Conservation (phyloP, 2,888 invertebrate species). For the Cheilosia urbana region DNA sequence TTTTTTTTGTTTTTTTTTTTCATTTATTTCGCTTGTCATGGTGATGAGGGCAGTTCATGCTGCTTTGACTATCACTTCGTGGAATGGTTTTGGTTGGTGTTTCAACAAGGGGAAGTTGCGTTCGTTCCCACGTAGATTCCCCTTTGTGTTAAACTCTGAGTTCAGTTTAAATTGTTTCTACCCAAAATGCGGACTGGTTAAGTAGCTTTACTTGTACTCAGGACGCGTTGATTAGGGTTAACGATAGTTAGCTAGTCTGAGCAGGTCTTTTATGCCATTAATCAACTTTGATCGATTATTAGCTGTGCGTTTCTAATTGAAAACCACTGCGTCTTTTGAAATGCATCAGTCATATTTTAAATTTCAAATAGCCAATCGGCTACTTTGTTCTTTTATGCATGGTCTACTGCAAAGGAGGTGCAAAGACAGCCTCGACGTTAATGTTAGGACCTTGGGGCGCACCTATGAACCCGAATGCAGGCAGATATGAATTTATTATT, state of each 20-base stretch:
- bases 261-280: background rate
- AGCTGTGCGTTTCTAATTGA: background rate
- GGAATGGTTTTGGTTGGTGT: conserved; percentile 3
- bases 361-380: background rate
- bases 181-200: background rate
- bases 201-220: background rate
- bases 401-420: conserved; percentile 3
- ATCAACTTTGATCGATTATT: background rate
- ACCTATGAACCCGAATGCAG: too few relatives aligned
- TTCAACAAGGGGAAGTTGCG: conserved; percentile 35
- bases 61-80: conserved; percentile 17
- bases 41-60: conserved; percentile 44
- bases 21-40: conserved; percentile 20
- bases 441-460: too few relatives aligned
- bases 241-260: background rate
- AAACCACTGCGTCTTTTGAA: background rate
- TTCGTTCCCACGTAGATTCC: conserved; percentile 46
- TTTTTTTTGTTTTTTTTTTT: background rate
- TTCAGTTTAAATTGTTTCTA: conserved; percentile 37
- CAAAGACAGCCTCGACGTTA: too few relatives aligned
- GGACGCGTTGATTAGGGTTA: conserved; percentile 14
- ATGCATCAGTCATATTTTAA: conserved; percentile 1
- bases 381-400: conserved; percentile 25
- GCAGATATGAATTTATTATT: background rate
- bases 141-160: conserved; percentile 14